Conservation (phyloP, 2,888 invertebrate genomes). For the Torymus tubicola region DNA sequence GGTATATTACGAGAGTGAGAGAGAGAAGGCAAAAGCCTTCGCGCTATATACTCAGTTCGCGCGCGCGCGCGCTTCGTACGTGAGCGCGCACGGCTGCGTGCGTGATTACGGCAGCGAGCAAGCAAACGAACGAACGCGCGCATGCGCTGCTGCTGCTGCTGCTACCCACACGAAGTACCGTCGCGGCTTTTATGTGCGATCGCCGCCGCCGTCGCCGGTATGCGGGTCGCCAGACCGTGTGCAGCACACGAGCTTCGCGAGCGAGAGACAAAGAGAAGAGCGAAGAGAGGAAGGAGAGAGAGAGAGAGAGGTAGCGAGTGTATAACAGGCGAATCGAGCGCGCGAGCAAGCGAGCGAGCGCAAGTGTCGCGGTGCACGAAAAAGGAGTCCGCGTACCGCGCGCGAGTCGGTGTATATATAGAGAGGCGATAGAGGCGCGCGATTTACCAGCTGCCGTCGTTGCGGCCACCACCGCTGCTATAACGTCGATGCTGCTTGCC, state of each 20-base stretch:
- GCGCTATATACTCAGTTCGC: no score
- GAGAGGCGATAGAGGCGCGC: slow-evolving; percentile 23
- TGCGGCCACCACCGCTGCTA: slow-evolving; percentile 48
- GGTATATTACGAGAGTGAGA: slow-evolving; percentile 31
- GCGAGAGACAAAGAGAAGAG: slow-evolving; percentile 8
- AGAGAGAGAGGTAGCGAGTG: slow-evolving; percentile 10
- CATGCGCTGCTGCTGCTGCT: background rate
- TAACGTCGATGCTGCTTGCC: slow-evolving; percentile 51
- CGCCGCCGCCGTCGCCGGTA: slow-evolving; percentile 36
- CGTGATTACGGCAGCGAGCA: slow-evolving; percentile 47
- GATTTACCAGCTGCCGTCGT: slow-evolving; percentile 48
- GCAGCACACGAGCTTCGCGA: background rate
- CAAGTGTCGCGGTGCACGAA: slow-evolving; percentile 22
- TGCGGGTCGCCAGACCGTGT: slow-evolving; percentile 49
- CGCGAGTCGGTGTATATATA: slow-evolving; percentile 14
- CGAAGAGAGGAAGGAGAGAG: slow-evolving; percentile 8
- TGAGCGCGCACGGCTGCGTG: slow-evolving; percentile 28
- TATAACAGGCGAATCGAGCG: slow-evolving; percentile 28
- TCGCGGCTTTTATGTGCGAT: slow-evolving; percentile 32
- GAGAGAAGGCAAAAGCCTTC: no score
- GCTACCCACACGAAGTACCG: background rate
- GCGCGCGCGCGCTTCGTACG: background rate
- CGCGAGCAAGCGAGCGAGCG: slow-evolving; percentile 1
- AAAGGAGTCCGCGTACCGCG: slow-evolving; percentile 14
- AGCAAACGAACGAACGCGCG: slow-evolving; percentile 24